Percentiles rank a stretch among this genome's conserved stretches.
Evolutionary conservation across 2,113 vertebrate species (phyloP).

Genomic region (Apaloderma vittatum): DNA sequence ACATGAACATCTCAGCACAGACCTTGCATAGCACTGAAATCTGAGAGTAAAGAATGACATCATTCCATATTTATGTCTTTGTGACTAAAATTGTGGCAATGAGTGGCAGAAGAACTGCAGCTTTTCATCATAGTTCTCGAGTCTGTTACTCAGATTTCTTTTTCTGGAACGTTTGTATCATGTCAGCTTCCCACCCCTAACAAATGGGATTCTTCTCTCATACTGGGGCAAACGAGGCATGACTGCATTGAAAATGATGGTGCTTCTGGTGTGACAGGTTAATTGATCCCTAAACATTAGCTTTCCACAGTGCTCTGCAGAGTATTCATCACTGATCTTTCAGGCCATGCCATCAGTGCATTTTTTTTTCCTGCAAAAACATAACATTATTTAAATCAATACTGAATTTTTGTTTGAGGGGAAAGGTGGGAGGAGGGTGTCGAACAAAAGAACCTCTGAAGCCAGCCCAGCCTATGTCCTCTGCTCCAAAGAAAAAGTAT

Average conservation of each 20-base stretch:
- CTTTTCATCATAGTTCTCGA: neutral
- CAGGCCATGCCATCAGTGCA: neutral
- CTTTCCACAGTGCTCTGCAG: neutral
- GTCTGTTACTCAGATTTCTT: neutral
- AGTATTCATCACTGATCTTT: neutral
- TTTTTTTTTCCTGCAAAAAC: neutral
- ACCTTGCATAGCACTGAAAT: neutral
- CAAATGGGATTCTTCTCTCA: neutral
- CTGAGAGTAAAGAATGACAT: neutral
- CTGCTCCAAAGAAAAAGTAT: neutral
- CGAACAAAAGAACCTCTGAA: neutral
- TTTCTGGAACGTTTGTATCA: neutral
- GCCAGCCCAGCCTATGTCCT: neutral
- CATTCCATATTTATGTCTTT: neutral
- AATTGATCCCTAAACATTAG: neutral
- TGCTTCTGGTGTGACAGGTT: neutral
- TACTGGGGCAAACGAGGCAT: neutral
- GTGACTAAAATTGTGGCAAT: neutral
- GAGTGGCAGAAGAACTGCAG: neutral
- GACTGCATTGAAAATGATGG: neutral
- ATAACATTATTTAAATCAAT: neutral
- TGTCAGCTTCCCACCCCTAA: neutral
- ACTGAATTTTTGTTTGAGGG: neutral
- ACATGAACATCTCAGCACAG: neutral
- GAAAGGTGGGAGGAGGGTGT: neutral